These are phyloP conservation scores for Dasypus novemcinctus DNA, from an alignment of 2,113 vertebrate species.

Conservation along the genomic window DNA sequence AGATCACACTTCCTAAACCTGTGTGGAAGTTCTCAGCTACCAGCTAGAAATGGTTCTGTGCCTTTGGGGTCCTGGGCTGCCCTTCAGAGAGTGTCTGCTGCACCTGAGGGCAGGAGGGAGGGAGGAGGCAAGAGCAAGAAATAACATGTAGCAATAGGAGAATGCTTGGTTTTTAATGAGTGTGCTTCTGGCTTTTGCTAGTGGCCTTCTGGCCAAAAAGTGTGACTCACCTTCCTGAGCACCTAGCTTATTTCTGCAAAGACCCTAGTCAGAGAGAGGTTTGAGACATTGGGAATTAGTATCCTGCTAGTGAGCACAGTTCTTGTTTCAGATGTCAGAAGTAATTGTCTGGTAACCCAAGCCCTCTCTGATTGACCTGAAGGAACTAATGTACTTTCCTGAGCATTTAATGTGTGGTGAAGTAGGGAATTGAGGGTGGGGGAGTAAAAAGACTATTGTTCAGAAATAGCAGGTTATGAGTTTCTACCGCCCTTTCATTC, in stretches of 20 bases:
- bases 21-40: not conserved
- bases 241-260: not conserved
- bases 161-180: not conserved
- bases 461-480: not conserved
- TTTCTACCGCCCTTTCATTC: not conserved
- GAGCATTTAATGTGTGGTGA: not conserved
- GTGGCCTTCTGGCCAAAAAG: not conserved
- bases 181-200: not conserved
- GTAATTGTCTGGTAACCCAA: not conserved
- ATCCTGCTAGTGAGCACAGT: not conserved
- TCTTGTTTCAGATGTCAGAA: conserved; percentile 4
- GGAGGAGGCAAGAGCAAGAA: not conserved
- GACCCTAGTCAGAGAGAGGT: not conserved
- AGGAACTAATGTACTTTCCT: not conserved
- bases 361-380: not conserved
- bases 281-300: not conserved
- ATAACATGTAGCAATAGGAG: not conserved
- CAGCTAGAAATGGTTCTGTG: not conserved
- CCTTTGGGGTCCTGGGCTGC: not conserved
- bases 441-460: not conserved
- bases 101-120: not conserved
- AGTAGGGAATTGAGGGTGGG: not conserved
- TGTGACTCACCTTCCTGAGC: not conserved
- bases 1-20: not conserved
- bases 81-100: not conserved